Base-by-base conservation (phyloP, 2,888 invertebrate species). In the Lochmaea capreae region DNA sequence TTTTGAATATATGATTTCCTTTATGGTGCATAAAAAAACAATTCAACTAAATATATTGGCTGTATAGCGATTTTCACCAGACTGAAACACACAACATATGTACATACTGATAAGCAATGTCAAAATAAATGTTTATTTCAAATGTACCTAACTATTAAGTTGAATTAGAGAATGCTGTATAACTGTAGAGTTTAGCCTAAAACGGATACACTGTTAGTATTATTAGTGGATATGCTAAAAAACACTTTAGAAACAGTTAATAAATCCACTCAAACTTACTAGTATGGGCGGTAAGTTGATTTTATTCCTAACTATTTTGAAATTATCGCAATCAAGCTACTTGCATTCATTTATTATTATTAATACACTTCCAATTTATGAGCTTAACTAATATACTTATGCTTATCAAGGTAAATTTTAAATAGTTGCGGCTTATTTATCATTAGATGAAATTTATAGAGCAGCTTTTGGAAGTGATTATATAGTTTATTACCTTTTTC, bases 181-280 rank as follows among this genome's bases (percentile, higher is more conserved):
- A 54, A 54, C 10, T 18, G 18, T 54, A 16, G 10, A 18, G 9
- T 10, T 12, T 46, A 46, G 52, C 52, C 52, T 9, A 54, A 54
- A 54, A 16, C 16, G 54, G 9, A 8, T 3, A 16, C 54, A n/a
- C 18, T 8, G 9, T 54, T 54, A 16, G 16, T 52, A 11, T 52
- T n/a, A 16, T 68, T 52, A 16, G 16, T 61, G 26, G n/a, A 46
- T 11, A 68, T 65, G 52, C 22, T 33, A n/a, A 54, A 26, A 14
- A 39, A n/a, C 54, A 54, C 54, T 18, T 18, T 54, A 16, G 3
- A 52, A n/a, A 18, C 11, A 10, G 16, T 18, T 54, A 9, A 18
- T 18, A 18, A 18, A 54, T 54, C 54, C 54, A 54, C 16, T 54
- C 11, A 18, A 54, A 52, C 52, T 52, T 52, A 52, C 52, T n/a